Evolutionary conservation across 2,888 invertebrate genomes (phyloP), one percentile per base, ranked within the genome.

Genomic region (Creontiades dilutus): DNA sequence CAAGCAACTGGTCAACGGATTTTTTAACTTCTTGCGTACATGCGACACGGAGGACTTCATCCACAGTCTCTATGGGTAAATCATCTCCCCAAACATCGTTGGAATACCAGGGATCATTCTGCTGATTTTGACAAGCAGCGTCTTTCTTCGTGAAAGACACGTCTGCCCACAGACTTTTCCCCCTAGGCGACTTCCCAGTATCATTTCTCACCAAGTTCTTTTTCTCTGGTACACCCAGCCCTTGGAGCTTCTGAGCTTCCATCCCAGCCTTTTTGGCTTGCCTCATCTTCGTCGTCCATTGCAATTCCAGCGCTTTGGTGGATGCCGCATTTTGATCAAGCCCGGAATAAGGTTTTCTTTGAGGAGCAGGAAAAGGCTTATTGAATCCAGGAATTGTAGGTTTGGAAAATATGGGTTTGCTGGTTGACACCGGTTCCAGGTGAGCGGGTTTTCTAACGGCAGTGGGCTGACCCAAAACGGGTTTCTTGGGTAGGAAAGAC

Each of bases 31-130:
- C 85, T 88, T 89, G 89, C 11, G 89, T 57, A 23, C 23, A 48
- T 7, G 81, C 89, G 11, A 82, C 28, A n/a, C 48, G 16, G 9
- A 84, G 28, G 48, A 46, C 52, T 14, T 81, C 89, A 19, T 89
- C 89, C 16, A 89, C 68, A 12, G 80, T 61, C 28, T 89, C 90
- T 7, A 57, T 78, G 3, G 86, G 37, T 16, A 90, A 57, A 37
- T 90, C 90, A 46, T 90, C 90, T 14, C 90, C 90, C 90, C 90
- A 90, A n/a, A 90, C 90, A 46, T 90, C 86, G 55, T 86, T 55
- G 19, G 80, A 85, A 23, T 82, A 90, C 90, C 90, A 90, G 13
- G 90, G 90, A 37, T 90, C 90, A 27, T 86, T 90, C 75, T 75
- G 57, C 55, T 86, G 90, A 55, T 86, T 86, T 27, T 76, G 48